Conservation (phyloP, 2,888 invertebrate species). For the Apodemia zela region DNA sequence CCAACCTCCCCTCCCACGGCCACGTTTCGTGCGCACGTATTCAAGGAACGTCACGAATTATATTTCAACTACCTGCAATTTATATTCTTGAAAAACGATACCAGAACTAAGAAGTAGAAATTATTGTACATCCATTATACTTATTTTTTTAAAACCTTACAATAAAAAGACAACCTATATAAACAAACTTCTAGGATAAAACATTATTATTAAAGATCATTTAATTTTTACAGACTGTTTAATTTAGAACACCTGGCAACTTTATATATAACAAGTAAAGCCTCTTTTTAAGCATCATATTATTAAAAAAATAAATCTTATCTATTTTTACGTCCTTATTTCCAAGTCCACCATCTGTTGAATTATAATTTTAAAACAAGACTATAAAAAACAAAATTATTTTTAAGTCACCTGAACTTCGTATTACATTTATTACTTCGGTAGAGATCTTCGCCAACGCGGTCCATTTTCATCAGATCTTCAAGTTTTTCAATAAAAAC, state of each 20-base stretch:
- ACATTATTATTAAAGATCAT: not conserved
- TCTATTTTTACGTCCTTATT: not conserved
- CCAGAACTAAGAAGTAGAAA: no score
- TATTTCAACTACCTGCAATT: no score
- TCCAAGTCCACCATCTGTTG: constrained; percentile 10
- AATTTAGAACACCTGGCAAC: not conserved
- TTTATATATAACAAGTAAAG: not conserved
- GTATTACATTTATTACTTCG: constrained; percentile 33
- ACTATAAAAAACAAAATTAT: constrained; percentile 15
- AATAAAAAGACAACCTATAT: no score
- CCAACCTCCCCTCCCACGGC: no score
- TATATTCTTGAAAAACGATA: no score
- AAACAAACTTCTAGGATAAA: no score
- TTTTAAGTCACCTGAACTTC: constrained; percentile 24
- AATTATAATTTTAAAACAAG: constrained; percentile 14
- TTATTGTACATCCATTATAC: no score
- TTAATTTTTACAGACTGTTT: not conserved
- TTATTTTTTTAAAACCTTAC: no score
- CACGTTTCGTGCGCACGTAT: no score
- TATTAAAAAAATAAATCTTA: not conserved
- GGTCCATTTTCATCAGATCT: constrained; percentile 74
- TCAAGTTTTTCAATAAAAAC: constrained; percentile 81
- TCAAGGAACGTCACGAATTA: no score
- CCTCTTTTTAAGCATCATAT: not conserved
- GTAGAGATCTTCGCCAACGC: constrained; percentile 63